phyloP scores from a whole-genome alignment of 2,797 vertebrate species.

The Hippocampus kuda region DNA sequence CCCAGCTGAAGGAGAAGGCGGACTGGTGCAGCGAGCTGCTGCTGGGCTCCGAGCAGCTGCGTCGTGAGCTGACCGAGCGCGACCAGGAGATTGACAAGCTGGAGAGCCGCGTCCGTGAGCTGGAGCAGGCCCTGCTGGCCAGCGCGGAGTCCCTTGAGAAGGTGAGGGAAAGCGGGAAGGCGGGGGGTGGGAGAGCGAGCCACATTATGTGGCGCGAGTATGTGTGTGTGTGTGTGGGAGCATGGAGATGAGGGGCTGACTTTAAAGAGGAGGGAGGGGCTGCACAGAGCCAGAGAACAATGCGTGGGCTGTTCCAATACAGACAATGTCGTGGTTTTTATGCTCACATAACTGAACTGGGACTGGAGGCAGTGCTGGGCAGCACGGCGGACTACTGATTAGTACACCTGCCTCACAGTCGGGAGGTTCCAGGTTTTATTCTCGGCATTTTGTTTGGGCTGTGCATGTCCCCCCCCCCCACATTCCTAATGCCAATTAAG shows the following conservation, averaged over 20 bases:
- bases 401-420: neutral
- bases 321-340: neutral
- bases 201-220: neutral
- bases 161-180: slow-evolving; percentile 58
- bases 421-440: neutral
- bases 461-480: too few relatives aligned
- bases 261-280: slow-evolving; percentile 15
- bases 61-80: slow-evolving; percentile 81
- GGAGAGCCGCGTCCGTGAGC: slow-evolving; percentile 79
- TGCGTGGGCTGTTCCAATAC: slow-evolving; percentile 47
- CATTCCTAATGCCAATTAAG: too few relatives aligned
- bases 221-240: slow-evolving; percentile 2
- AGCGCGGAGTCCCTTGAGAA: slow-evolving; percentile 76
- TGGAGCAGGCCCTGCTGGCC: slow-evolving; percentile 85
- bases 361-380: neutral
- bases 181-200: neutral
- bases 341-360: neutral
- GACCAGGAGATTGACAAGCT: slow-evolving; percentile 92
- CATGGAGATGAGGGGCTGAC: slow-evolving; percentile 23
- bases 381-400: neutral
- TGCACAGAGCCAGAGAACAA: slow-evolving; percentile 42
- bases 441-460: neutral
- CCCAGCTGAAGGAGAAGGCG: slow-evolving; percentile 89
- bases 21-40: slow-evolving; percentile 94
- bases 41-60: slow-evolving; percentile 84